Evolutionary conservation across 2,797 vertebrate species (phyloP).

Genomic region (Microctenopoma stevenorrisi): DNA sequence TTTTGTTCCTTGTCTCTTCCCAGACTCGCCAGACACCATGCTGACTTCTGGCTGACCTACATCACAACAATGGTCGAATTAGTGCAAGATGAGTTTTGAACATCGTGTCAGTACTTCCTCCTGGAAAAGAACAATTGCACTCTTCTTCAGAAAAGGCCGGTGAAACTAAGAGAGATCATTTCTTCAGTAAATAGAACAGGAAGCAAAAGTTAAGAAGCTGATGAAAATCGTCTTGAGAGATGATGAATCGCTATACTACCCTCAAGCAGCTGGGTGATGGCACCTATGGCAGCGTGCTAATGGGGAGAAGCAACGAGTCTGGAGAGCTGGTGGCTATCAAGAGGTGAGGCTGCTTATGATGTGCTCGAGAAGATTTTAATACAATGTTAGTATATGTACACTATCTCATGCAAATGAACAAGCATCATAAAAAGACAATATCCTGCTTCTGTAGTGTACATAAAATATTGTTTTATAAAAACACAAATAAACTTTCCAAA

Average conservation of each 20-base stretch:
- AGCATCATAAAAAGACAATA: too few relatives aligned
- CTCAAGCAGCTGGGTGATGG: constrained; percentile 95
- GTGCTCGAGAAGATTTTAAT: not conserved
- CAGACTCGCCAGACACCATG: constrained; percentile 20
- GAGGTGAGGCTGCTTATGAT: constrained; percentile 80
- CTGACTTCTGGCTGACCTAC: constrained; percentile 22
- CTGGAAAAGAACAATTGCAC: constrained; percentile 7
- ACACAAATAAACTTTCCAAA: too few relatives aligned
- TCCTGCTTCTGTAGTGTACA: too few relatives aligned
- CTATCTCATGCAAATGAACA: too few relatives aligned
- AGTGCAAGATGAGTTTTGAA: constrained; percentile 45
- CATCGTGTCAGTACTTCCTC: not conserved
- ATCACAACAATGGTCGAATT: constrained; percentile 31
- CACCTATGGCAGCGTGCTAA: constrained; percentile 95
- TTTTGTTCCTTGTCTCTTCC: constrained; percentile 14
- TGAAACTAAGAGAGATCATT: constrained; percentile 1
- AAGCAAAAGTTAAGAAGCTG: constrained; percentile 42
- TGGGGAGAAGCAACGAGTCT: constrained; percentile 96
- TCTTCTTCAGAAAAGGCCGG: not conserved
- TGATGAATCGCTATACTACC: constrained; percentile 97
- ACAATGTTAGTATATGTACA: too few relatives aligned
- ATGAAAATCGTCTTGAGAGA: constrained; percentile 62
- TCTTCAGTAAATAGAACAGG: not conserved
- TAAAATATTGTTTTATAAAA: too few relatives aligned
- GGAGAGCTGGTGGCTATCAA: constrained; percentile 98